Evolutionary conservation across 2,113 vertebrate species (phyloP), one percentile per base, ranked within the genome.

Genomic region (Bubo scandiacus): DNA sequence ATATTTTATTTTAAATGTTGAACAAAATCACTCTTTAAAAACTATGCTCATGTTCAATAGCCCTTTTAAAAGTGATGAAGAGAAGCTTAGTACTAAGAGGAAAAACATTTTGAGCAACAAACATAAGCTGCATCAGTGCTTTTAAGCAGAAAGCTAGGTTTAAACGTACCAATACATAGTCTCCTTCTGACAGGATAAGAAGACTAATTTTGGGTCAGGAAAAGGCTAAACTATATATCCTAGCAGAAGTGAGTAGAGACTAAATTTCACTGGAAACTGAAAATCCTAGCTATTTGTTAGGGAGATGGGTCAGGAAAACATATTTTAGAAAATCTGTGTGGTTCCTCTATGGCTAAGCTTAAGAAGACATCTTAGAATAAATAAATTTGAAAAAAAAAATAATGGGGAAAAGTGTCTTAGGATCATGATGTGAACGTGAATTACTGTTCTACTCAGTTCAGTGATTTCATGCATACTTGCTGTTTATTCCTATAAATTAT

Each of bases 1-100:
- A 95, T 94, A 97, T 96, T 97, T 96, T 91, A 81, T 91, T 97
- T 97, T 94, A 57, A 85, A 87, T 51, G 59, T 52, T 70, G 92
- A 94, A 79, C 29, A 88, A 66, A 78, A 95, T 94, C 84, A 91
- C 30, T 97, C 71, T 93, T 94, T 68, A 83, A 94, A 96, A 95
- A 89, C 86, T 79, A 89, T 59, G 62, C n/a, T 82, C 30, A 9
- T 42, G 79, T 77, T 58, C 55, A 80, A 55, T 26, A 92, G 81
- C 45, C 90, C 89, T 70, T 96, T 96, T 83, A 72, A 96, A 92
- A 74, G 54, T 77, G 82, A 96, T 79, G 38, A 91, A 96, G 78
- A 47, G 80, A 61, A 95, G 70, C 55, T 87, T 30, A 65, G n/a
- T 45, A 54, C 61, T 77, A 83, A 81, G 72, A 74, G 20, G 45